A percentile compares a stretch with the other conserved stretches of the same genome.
These are phyloP conservation scores for Lampropteryx suffumata DNA, from an alignment of 2,888 invertebrate species.

Conservation along the genomic window DNA sequence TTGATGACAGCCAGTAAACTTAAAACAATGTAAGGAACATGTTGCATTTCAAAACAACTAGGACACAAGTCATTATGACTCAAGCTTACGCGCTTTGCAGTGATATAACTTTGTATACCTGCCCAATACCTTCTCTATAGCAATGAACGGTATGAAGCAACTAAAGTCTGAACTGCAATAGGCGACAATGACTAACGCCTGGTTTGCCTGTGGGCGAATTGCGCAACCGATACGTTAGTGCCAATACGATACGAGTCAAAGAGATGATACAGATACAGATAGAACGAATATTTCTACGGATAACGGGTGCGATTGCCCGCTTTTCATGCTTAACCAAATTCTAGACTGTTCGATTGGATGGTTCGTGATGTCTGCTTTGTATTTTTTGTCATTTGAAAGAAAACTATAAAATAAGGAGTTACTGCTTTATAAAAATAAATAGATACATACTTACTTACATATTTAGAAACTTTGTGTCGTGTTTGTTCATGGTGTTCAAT, in stretches of 20 bases:
- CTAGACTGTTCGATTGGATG: conserved; percentile 42
- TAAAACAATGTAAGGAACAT: neutral
- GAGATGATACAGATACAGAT: conserved; percentile 49
- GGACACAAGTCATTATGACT: conserved; percentile 12
- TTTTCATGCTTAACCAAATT: conserved; percentile 53
- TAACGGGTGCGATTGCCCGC: conserved; percentile 54
- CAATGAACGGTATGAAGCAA: conserved; percentile 15
- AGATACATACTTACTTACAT: no score
- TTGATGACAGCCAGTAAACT: no score
- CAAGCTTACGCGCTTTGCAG: conserved; percentile 8
- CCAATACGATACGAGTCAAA: conserved; percentile 71
- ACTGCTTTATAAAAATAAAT: no score
- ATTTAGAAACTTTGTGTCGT: no score
- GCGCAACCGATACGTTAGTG: conserved; percentile 66
- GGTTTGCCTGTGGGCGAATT: conserved; percentile 58
- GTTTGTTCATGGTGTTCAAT: no score
- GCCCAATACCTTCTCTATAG: conserved; percentile 14
- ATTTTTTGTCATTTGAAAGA: conserved; percentile 25
- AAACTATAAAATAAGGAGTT: no score
- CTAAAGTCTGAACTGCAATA: conserved; percentile 47
- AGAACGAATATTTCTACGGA: conserved; percentile 62
- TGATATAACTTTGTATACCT: conserved; percentile 9
- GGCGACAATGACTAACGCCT: conserved; percentile 72
- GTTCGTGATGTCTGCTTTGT: conserved; percentile 34
- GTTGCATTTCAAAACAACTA: conserved; percentile 10